Evolutionary conservation across 92 coral and sea anemone species (phyloP).

Genomic region (Heliopora coerulea): DNA sequence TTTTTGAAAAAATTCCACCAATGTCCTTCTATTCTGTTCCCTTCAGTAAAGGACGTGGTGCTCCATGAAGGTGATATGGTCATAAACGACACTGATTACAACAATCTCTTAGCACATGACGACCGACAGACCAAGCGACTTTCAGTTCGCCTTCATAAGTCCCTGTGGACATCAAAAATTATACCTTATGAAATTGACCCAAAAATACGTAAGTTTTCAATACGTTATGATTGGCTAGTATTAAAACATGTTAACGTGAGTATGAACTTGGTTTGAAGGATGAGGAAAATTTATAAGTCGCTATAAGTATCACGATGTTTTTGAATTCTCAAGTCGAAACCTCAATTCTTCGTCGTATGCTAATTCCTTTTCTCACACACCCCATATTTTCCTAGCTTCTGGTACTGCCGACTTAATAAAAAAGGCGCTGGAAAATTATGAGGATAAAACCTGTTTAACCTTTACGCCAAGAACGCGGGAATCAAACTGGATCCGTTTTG

Average conservation of each 20-base stretch:
- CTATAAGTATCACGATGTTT: neutral
- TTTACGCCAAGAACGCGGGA: neutral
- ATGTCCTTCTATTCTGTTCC: neutral
- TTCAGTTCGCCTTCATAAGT: neutral
- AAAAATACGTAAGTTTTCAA: constrained; percentile 14
- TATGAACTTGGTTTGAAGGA: neutral
- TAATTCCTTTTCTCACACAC: neutral
- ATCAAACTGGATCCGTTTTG: constrained; percentile 4
- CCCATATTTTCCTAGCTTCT: neutral
- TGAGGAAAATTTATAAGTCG: neutral
- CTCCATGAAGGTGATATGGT: constrained; percentile 16
- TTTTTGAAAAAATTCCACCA: no score
- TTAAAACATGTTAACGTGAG: neutral
- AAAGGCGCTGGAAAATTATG: neutral
- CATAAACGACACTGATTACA: neutral
- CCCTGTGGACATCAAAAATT: neutral
- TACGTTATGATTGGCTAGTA: neutral
- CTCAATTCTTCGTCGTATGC: neutral
- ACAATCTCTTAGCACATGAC: neutral
- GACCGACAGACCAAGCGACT: neutral
- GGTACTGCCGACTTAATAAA: neutral
- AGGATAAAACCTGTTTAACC: constrained; percentile 9
- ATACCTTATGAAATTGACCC: constrained; percentile 1
- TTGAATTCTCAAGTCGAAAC: neutral
- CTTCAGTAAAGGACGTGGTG: neutral